Evolutionary conservation across 2,113 vertebrate species (phyloP).

Genomic region (Anarhynchus alexandrinus): DNA sequence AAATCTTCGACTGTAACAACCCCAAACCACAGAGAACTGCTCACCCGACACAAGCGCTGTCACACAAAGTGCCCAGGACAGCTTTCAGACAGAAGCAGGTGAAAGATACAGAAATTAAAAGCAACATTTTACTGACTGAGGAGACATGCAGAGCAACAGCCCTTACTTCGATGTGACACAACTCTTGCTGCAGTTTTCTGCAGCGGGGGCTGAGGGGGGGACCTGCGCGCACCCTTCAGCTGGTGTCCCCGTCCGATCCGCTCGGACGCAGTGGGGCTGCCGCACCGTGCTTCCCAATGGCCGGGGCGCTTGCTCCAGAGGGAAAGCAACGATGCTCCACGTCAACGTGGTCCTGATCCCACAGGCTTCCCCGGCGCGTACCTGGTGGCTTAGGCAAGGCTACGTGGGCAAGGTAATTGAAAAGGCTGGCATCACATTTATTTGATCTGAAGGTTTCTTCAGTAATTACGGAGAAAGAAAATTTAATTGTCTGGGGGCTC

Average conservation of each 20-base stretch:
- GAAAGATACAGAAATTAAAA: neutral
- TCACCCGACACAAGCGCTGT: too few species aligned
- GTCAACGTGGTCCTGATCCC: neutral
- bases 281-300: fast-evolving
- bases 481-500: neutral
- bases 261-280: neutral
- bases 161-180: fast-evolving
- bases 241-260: neutral
- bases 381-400: fast-evolving
- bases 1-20: neutral
- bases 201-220: fast-evolving
- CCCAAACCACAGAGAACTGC: neutral
- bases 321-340: neutral
- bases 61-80: neutral
- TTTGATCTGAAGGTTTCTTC: neutral
- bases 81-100: neutral
- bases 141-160: neutral
- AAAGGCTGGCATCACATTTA: fast-evolving
- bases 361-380: fast-evolving
- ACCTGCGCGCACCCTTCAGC: neutral
- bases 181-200: neutral
- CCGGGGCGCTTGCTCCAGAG: neutral
- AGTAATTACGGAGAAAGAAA: neutral
- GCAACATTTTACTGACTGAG: neutral
- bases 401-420: neutral